Conservation (phyloP, 2,888 invertebrate genomes). For the Apocheima hispidaria region DNA sequence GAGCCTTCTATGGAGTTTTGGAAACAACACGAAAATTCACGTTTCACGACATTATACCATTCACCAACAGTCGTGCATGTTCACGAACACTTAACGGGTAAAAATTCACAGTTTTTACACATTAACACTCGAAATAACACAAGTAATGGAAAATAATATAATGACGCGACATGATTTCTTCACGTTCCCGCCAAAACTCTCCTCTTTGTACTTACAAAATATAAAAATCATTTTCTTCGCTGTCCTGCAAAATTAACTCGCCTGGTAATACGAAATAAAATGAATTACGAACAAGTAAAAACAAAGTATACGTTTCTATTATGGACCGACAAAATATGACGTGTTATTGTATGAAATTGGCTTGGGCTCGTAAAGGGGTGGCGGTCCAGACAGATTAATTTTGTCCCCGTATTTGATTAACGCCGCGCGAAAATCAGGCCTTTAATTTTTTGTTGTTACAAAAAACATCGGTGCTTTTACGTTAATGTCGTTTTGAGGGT, state of each 20-base stretch:
- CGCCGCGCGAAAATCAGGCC: conserved; percentile 42
- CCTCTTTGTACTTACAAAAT: no score
- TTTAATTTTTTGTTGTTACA: conserved; percentile 43
- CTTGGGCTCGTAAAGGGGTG: conserved; percentile 57
- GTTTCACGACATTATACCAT: no score
- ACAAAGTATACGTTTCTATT: conserved; percentile 66
- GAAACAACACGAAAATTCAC: no score
- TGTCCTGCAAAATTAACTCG: conserved; percentile 3
- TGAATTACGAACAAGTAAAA: conserved; percentile 72
- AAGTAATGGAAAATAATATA: no score
- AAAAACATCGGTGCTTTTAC: conserved; percentile 34
- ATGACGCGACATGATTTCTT: no score
- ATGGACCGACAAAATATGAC: conserved; percentile 63
- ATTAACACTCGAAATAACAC: no score
- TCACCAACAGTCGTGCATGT: no score
- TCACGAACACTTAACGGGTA: no score
- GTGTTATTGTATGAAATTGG: conserved; percentile 80
- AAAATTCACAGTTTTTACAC: no score
- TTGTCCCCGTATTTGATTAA: conserved; percentile 60
- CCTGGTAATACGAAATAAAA: conserved; percentile 51
- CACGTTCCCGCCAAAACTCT: no score
- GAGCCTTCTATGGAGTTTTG: no score
- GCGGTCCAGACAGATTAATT: conserved; percentile 66
- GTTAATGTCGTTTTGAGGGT: conserved; percentile 32
- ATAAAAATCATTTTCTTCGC: not conserved